phyloP scores from a whole-genome alignment of 2,797 vertebrate species.

The Numenius phaeopus region DNA sequence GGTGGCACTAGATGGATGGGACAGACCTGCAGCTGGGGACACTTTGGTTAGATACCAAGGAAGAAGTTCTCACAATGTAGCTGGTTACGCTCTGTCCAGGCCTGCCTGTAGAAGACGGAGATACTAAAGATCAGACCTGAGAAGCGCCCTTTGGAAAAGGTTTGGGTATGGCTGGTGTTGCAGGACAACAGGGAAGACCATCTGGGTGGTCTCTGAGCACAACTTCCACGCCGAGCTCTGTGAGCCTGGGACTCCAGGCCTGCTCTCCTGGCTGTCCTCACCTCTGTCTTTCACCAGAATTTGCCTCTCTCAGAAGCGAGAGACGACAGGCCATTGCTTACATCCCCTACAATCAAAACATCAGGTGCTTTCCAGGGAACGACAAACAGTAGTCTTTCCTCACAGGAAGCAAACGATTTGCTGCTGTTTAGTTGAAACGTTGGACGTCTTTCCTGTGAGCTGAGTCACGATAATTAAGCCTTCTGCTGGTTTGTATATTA shows the following conservation, averaged over 20 bases:
- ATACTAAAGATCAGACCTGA: not conserved
- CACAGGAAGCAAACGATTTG: not conserved
- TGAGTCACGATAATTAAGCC: not conserved
- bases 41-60: not conserved
- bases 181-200: not conserved
- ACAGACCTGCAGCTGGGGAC: not conserved
- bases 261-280: not conserved
- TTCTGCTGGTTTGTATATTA: not conserved
- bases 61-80: not conserved
- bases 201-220: not conserved
- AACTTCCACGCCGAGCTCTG: not conserved
- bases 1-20: accelerated
- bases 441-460: accelerated
- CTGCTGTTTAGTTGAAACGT: not conserved
- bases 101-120: not conserved
- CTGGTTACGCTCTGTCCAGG: not conserved
- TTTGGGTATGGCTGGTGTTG: not conserved
- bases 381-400: not conserved
- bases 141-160: not conserved
- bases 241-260: not conserved
- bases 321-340: not conserved
- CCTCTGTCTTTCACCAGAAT: not conserved
- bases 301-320: not conserved
- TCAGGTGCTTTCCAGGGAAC: not conserved
- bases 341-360: not conserved